Base-by-base conservation (phyloP, 2,888 invertebrate species). In the Amphipyra tragopoginis region DNA sequence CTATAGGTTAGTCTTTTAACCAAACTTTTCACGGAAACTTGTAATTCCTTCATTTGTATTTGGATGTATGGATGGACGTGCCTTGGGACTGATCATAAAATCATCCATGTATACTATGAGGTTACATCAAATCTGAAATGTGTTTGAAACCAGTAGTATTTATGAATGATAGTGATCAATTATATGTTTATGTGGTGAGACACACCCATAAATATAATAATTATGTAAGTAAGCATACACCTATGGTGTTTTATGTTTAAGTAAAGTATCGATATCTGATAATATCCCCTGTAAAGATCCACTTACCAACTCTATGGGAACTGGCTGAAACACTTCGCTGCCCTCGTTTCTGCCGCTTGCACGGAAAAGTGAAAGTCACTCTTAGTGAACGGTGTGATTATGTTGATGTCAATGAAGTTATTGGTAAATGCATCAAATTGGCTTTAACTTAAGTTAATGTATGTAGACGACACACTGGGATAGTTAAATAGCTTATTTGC, bases 351-450 rank as follows among this genome's bases (percentile, higher is more conserved):
- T 73, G 65, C 62, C 68, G 65, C 81, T 76, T 79, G 74, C 73
- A 74, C 72, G 63, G 70, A 74, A 84, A 83, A 83, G 81, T 78
- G 80, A 86, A 82, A 85, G 82, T 85, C 79, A 80, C 71, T 76
- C 74, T 64, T 68, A 61, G 76, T 81, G 81, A 81, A 81, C 79
- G 77, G 49, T 66, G n/a, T n/a, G 67, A 75, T 78, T 77, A 62
- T 72, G 63, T 66, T 65, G 59, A 45, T 61, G 73, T 61, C 72
- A 66, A 68, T 51, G 26, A 73, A 65, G 53, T 62, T 68, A 65
- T 68, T 68, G 62, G 49, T 45, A 33, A 21, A 21, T 21, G 21
- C 21, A 21, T 21, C 21, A 21, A 3, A 21, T 3, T 21, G 21
- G 48, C 49, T 60, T 71, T 59, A 56, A 65, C 40, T 13, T 59